Conservation (phyloP, 2,113 vertebrate species). For the Equus quagga region DNA sequence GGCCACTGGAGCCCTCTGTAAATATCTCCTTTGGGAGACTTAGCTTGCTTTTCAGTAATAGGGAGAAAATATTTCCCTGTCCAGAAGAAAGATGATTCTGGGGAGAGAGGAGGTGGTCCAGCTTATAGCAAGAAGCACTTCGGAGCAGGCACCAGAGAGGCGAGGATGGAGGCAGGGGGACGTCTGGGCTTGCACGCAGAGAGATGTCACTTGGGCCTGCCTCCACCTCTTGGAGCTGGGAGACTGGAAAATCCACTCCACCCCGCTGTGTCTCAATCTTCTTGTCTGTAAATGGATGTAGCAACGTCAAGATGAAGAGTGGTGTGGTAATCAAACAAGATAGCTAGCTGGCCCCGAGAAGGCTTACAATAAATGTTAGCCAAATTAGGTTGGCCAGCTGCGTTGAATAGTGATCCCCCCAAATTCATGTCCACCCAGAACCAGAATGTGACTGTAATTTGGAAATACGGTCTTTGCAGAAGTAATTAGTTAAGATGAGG, state of each 20-base stretch:
- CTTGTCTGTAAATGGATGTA: neutral
- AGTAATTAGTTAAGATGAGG: neutral
- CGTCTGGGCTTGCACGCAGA: accelerated
- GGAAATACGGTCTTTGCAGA: neutral
- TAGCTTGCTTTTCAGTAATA: neutral
- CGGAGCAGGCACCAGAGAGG: neutral
- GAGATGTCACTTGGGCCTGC: accelerated
- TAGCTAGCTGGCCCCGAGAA: neutral
- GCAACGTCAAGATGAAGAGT: accelerated
- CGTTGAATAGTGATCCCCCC: neutral
- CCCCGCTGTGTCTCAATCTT: neutral
- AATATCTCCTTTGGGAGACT: neutral
- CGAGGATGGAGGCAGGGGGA: neutral
- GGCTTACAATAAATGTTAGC: neutral
- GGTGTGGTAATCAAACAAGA: neutral
- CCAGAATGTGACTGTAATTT: neutral
- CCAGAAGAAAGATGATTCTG: neutral
- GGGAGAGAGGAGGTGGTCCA: neutral
- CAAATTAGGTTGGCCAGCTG: accelerated
- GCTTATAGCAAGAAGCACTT: neutral
- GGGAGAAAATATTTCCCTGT: neutral
- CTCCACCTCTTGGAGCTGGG: neutral
- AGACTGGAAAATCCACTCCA: neutral
- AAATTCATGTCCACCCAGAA: neutral
- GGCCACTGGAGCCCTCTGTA: neutral